A percentile compares a stretch with the other conserved stretches of the same genome.
These are phyloP conservation scores for Calypte anna DNA, from an alignment of 2,113 vertebrate species.

Conservation along the genomic window DNA sequence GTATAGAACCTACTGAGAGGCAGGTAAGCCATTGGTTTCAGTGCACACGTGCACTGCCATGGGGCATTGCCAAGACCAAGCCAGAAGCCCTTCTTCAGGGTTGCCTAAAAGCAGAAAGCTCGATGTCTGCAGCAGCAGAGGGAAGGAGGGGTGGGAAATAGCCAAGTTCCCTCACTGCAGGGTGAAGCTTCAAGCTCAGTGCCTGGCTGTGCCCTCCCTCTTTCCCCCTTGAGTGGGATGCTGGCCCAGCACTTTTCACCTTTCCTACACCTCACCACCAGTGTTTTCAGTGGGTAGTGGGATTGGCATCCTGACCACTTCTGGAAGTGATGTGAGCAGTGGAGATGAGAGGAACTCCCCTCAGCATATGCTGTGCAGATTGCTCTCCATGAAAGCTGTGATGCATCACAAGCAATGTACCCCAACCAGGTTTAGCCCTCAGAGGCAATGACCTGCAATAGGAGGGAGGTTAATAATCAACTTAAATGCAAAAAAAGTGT, in stretches of 20 bases:
- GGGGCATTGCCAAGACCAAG: not conserved
- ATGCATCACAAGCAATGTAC: not conserved
- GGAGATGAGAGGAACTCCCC: not conserved
- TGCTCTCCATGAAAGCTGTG: not conserved
- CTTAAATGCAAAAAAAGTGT: not conserved
- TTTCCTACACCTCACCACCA: not conserved
- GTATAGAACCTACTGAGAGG: not conserved
- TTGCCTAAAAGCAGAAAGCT: not conserved
- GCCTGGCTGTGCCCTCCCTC: fast-evolving
- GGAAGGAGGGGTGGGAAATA: not conserved
- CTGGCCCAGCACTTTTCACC: fast-evolving
- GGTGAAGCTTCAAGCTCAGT: not conserved
- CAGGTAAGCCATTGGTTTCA: not conserved
- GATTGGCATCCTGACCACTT: not conserved
- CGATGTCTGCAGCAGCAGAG: not conserved
- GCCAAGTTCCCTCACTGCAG: fast-evolving
- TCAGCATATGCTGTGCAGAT: not conserved
- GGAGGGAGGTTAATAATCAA: not conserved
- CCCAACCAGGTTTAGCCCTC: not conserved
- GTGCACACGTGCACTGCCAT: not conserved
- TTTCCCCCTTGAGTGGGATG: fast-evolving
- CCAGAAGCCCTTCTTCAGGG: fast-evolving
- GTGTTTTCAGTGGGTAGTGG: not conserved
- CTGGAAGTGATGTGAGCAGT: not conserved
- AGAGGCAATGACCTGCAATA: not conserved